Percentiles rank a stretch among this genome's conserved stretches.
Conservation (phyloP, 2,797 vertebrate genomes). For the Bradypodion pumilum region DNA sequence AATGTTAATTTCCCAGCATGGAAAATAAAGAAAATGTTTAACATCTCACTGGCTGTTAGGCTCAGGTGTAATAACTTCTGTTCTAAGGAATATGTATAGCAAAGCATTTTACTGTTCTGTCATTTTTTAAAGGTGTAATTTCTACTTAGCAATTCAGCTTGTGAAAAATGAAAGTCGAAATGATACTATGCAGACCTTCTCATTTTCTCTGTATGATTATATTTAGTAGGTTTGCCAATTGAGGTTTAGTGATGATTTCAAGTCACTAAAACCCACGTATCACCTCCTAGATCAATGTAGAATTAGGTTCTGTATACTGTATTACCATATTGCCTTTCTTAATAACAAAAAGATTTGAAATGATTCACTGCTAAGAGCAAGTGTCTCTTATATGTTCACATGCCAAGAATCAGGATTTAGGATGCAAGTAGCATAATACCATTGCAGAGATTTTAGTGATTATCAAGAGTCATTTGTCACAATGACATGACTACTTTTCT, state of each 20-base stretch:
- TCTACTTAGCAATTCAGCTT: slow-evolving; percentile 5
- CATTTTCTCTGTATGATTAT: neutral
- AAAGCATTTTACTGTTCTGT: neutral
- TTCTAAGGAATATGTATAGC: neutral
- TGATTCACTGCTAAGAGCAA: neutral
- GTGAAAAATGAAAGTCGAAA: neutral
- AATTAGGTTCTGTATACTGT: slow-evolving; percentile 46
- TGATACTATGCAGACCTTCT: neutral
- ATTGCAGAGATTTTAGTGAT: slow-evolving; percentile 9
- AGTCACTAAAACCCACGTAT: slow-evolving; percentile 36
- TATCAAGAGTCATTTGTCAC: slow-evolving; percentile 17
- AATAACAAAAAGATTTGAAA: slow-evolving; percentile 41
- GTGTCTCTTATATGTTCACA: slow-evolving; percentile 20
- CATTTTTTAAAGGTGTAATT: neutral
- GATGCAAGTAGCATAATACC: slow-evolving; percentile 5
- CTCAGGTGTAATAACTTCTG: neutral
- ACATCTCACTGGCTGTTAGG: neutral
- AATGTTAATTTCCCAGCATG: neutral
- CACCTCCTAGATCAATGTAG: slow-evolving; percentile 27
- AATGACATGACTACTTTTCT: slow-evolving; percentile 33
- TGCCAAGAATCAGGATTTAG: slow-evolving; percentile 4
- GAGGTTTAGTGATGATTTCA: neutral
- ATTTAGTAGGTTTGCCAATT: slow-evolving; percentile 13
- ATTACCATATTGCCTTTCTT: slow-evolving; percentile 13
- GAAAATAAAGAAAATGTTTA: slow-evolving; percentile 1